Evolutionary conservation across 2,888 invertebrate species (phyloP).

Genomic region (Drosophila pseudotakahashii): DNA sequence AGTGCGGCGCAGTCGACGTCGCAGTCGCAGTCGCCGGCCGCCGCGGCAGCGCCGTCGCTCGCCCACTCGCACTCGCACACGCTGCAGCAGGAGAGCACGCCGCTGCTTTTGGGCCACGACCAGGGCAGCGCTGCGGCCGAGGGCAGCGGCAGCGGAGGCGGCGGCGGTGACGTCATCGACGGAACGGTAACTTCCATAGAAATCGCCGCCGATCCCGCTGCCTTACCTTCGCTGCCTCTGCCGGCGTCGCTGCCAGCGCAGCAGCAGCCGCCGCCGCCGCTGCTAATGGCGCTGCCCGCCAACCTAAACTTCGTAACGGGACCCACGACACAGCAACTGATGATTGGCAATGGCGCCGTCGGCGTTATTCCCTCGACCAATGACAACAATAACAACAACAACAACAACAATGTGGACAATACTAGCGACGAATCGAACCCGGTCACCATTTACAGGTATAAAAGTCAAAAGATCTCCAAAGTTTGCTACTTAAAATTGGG

Average conservation of each 20-base stretch:
- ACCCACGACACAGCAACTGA: constrained; percentile 45
- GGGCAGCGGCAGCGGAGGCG: constrained; percentile 5
- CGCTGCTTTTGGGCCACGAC: constrained; percentile 69
- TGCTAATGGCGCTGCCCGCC: constrained; percentile 59
- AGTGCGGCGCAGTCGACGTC: constrained; percentile 36
- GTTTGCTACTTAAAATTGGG: no score
- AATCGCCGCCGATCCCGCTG: constrained; percentile 11
- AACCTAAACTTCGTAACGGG: constrained; percentile 66
- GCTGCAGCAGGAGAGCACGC: constrained; percentile 49
- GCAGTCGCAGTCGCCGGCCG: constrained; percentile 9
- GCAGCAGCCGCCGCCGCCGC: constrained; percentile 74
- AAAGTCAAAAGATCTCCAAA: not conserved
- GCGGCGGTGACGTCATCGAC: constrained; percentile 6
- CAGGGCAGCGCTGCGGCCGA: constrained; percentile 13
- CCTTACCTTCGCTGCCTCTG: constrained; percentile 78
- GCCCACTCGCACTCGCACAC: constrained; percentile 5
- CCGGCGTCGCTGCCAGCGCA: constrained; percentile 33
- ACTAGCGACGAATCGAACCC: constrained; percentile 94
- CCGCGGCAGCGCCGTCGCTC: constrained; percentile 5
- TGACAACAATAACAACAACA: constrained; percentile 85
- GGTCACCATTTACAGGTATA: constrained; percentile 95
- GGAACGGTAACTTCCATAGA: constrained; percentile 32
- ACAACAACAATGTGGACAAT: constrained; percentile 91
- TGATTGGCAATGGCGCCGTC: constrained; percentile 35
- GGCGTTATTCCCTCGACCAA: constrained; percentile 39